Conservation (phyloP, 1,140 invertebrate genomes). For the Pachypsylla venusta region DNA sequence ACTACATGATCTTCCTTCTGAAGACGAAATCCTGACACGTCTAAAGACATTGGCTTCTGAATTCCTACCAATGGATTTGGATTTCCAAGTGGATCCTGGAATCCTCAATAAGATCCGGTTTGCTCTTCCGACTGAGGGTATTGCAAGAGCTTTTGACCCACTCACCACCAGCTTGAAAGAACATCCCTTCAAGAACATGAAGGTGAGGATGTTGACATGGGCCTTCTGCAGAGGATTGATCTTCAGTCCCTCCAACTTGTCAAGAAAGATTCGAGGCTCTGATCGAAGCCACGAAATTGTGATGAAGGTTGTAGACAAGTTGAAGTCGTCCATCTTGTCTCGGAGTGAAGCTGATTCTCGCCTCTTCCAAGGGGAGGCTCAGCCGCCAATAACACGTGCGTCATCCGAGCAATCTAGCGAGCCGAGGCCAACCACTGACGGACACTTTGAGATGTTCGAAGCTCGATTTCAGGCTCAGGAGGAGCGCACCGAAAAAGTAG, state of each 20-base stretch:
- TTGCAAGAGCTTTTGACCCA: conserved; percentile 11
- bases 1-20: too few relatives aligned
- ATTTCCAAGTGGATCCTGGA: not conserved
- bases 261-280: conserved; percentile 21
- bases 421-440: not conserved
- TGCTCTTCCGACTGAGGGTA: not conserved
- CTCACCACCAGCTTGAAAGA: conserved; percentile 15
- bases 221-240: conserved; percentile 22
- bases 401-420: not conserved
- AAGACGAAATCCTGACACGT: too few relatives aligned
- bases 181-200: conserved; percentile 19
- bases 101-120: not conserved
- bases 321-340: conserved; percentile 13
- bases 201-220: conserved; percentile 23
- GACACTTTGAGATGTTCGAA: not conserved
- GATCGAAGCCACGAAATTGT: conserved; percentile 12
- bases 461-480: not conserved
- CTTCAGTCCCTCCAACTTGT: conserved; percentile 19
- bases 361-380: not conserved
- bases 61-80: not conserved
- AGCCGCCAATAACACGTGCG: not conserved
- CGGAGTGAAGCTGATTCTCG: conserved; percentile 1
- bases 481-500: conserved; percentile 1
- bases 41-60: too few relatives aligned
- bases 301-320: conserved; percentile 6